Conservation (phyloP, 2,888 invertebrate species). For the Drosophila sordidapex region DNA sequence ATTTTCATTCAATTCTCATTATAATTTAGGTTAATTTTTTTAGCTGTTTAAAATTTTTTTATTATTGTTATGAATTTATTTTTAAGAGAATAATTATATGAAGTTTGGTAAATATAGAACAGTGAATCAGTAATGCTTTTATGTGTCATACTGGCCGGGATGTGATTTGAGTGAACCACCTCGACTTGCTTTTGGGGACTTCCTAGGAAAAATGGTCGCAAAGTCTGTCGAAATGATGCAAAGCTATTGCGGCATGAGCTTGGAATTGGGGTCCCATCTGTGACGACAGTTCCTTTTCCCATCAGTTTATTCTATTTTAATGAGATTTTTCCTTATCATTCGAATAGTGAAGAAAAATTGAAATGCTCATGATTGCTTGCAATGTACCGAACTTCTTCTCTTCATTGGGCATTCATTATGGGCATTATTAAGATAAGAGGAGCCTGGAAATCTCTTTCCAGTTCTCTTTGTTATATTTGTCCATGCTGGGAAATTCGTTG, state of each 20-base stretch:
- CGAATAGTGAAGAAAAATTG: too few species aligned
- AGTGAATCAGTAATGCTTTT: too few species aligned
- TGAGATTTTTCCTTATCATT: slow-evolving; percentile 8
- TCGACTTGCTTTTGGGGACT: too few species aligned
- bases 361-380: slow-evolving; percentile 33
- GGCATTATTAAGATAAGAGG: slow-evolving; percentile 77
- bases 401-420: slow-evolving; percentile 69
- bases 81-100: too few species aligned
- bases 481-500: slow-evolving; percentile 39
- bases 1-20: too few species aligned
- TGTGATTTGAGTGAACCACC: too few species aligned
- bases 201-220: too few species aligned
- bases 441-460: not conserved
- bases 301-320: slow-evolving; percentile 45
- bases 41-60: too few species aligned
- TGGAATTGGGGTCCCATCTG: slow-evolving; percentile 63
- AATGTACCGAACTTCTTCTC: slow-evolving; percentile 69
- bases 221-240: slow-evolving; percentile 57
- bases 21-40: too few species aligned
- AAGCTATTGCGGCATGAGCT: slow-evolving; percentile 63
- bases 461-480: not conserved
- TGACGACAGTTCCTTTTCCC: slow-evolving; percentile 55
- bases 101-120: too few species aligned
- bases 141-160: too few species aligned
- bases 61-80: too few species aligned